These are phyloP conservation scores for Solea solea DNA, from an alignment of 2,113 vertebrate genomes.

Conservation along the genomic window DNA sequence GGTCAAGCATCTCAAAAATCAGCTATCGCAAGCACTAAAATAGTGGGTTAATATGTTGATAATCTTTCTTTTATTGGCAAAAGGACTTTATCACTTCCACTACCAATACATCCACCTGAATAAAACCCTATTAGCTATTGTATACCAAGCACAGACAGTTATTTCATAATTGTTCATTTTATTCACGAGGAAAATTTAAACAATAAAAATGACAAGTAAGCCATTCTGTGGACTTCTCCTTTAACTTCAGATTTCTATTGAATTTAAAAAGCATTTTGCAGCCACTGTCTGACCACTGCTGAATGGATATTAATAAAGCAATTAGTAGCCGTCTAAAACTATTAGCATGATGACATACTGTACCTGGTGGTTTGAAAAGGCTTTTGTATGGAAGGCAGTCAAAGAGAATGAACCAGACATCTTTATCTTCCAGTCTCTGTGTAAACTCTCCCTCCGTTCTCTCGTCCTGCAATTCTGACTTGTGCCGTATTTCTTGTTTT, in stretches of 20 bases:
- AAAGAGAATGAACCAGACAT: constrained; percentile 67
- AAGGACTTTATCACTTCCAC: background rate
- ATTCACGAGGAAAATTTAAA: background rate
- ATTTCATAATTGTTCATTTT: too few species aligned
- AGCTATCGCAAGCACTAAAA: too few species aligned
- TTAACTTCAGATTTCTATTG: background rate
- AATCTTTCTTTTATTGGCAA: too few species aligned
- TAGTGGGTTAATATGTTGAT: too few species aligned
- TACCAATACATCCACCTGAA: background rate
- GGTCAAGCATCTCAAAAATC: too few species aligned
- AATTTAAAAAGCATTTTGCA: background rate
- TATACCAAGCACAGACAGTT: too few species aligned
- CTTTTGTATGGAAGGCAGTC: constrained; percentile 48
- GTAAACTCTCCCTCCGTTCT: background rate
- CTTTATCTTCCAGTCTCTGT: constrained; percentile 27
- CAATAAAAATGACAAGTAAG: background rate
- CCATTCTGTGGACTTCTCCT: background rate
- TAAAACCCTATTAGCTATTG: too few species aligned
- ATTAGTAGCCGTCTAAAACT: constrained; percentile 7
- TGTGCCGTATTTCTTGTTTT: background rate
- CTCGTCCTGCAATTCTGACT: constrained; percentile 17
- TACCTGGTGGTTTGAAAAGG: constrained; percentile 67
- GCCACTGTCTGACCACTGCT: background rate
- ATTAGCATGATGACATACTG: constrained; percentile 19
- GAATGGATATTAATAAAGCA: background rate